These are phyloP conservation scores for Indicator indicator DNA, from an alignment of 2,113 vertebrate species.

Conservation along the genomic window DNA sequence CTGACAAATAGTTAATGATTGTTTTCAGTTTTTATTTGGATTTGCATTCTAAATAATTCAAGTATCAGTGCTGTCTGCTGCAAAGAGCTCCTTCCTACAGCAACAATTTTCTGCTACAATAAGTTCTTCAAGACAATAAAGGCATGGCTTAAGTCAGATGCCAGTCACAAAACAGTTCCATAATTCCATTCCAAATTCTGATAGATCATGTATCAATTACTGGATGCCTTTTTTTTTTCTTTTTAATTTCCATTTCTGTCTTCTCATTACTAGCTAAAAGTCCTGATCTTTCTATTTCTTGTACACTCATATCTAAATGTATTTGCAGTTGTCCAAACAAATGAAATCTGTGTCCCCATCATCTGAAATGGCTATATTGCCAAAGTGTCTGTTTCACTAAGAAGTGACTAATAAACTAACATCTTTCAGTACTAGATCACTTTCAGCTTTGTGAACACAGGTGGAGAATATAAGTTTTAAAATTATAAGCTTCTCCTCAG, in stretches of 20 bases:
- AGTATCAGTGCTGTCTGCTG: background rate
- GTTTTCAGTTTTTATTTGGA: background rate
- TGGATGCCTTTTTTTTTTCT: background rate
- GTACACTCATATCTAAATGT: background rate
- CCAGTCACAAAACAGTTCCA: background rate
- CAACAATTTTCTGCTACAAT: background rate
- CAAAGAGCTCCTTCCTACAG: background rate
- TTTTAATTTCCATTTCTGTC: background rate
- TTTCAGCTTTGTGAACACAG: background rate
- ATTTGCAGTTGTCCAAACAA: background rate
- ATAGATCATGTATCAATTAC: background rate
- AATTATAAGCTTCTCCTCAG: background rate
- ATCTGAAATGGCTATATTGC: background rate
- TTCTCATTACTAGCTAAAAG: background rate
- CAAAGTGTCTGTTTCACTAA: background rate
- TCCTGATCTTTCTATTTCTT: background rate
- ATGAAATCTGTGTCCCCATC: background rate
- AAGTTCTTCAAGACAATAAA: background rate
- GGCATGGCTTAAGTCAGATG: background rate
- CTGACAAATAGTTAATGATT: background rate
- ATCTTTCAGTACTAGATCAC: background rate
- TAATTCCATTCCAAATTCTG: background rate
- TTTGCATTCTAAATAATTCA: background rate
- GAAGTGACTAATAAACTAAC: background rate
- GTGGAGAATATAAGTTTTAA: background rate